A percentile compares a stretch with the other conserved stretches of the same genome.
Evolutionary conservation across 35 echinoderm and acorn worm genomes (phyloP).

Genomic region (Acanthaster planci): DNA sequence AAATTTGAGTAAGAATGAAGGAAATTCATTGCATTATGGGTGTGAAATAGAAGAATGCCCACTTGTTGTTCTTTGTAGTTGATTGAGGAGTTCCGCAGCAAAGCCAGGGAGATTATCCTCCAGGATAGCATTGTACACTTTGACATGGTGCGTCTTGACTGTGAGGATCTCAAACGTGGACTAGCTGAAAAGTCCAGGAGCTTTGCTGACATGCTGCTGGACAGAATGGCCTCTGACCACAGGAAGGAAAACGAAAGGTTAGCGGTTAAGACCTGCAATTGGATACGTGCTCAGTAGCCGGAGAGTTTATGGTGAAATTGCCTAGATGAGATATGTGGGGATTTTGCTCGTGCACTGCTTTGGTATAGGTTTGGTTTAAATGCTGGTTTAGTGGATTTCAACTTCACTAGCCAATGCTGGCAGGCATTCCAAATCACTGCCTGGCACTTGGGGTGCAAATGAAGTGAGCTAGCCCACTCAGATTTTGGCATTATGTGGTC

Average conservation of each 20-base stretch:
- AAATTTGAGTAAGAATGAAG: no score
- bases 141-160: constrained; percentile 95
- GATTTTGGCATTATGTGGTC: no score
- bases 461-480: no score
- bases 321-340: not conserved
- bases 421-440: no score
- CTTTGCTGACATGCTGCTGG: constrained; percentile 82
- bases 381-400: no score
- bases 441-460: no score
- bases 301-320: not conserved
- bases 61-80: constrained; percentile 49
- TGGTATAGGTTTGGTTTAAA: no score
- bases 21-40: no score
- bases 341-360: not conserved
- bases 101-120: constrained; percentile 83
- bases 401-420: no score
- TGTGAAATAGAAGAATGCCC: not conserved
- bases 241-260: constrained; percentile 90
- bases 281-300: not conserved
- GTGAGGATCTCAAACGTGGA: constrained; percentile 94
- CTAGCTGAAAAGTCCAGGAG: constrained; percentile 93
- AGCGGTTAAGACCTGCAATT: not conserved
- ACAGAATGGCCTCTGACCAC: constrained; percentile 85
- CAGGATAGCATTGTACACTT: constrained; percentile 91
- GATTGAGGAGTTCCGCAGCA: constrained; percentile 84